Conservation (phyloP, 2,113 vertebrate species). For the Gavia stellata region DNA sequence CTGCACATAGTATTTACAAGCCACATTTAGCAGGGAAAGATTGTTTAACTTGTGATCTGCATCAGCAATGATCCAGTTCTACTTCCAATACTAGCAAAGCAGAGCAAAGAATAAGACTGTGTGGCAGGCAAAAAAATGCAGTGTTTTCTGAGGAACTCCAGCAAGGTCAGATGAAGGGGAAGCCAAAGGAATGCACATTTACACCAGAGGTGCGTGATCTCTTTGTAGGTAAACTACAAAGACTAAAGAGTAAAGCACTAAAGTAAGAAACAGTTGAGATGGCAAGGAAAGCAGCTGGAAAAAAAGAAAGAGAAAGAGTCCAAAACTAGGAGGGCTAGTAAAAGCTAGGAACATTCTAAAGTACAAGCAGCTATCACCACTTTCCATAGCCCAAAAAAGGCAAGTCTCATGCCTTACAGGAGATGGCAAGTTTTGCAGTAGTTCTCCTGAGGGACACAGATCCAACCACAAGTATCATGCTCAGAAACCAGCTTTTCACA, state of each 20-base stretch:
- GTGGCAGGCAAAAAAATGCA: not conserved
- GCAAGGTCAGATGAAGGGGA: not conserved
- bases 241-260: not conserved
- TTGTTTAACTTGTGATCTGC: not conserved
- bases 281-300: not conserved
- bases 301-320: not conserved
- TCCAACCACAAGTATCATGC: not conserved
- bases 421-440: not conserved
- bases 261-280: not conserved
- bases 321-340: not conserved
- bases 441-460: not conserved
- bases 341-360: not conserved
- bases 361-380: not conserved
- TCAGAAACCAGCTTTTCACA: not conserved
- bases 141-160: not conserved
- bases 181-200: not conserved
- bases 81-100: not conserved
- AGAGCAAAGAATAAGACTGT: not conserved
- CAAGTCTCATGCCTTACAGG: not conserved
- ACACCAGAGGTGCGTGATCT: not conserved
- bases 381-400: not conserved
- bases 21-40: not conserved
- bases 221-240: not conserved
- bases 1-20: not conserved
- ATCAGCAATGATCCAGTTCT: not conserved